Conservation (phyloP, 2,888 invertebrate species). For the Caenorhabditis plicata region DNA sequence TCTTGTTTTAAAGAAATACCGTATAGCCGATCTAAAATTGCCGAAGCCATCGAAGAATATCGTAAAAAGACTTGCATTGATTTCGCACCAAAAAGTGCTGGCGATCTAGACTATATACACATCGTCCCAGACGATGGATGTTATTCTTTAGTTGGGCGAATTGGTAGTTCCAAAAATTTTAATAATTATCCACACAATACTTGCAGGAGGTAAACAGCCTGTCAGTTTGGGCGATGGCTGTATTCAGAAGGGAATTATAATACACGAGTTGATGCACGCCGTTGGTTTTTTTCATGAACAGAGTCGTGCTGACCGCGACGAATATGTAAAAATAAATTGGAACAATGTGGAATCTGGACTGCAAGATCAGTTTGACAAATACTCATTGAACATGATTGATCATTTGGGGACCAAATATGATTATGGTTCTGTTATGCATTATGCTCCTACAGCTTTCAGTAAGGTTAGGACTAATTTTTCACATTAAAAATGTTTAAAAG, state of each 20-base stretch:
- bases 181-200: not conserved
- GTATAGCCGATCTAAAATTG: constrained; percentile 56
- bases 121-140: constrained; percentile 66
- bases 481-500: not conserved
- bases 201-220: constrained; percentile 65
- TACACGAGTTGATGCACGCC: constrained; percentile 66
- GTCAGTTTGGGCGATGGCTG: constrained; percentile 65
- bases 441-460: constrained; percentile 68
- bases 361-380: constrained; percentile 64
- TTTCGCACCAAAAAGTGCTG: constrained; percentile 58
- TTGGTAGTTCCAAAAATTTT: constrained; percentile 37
- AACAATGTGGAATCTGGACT: constrained; percentile 62
- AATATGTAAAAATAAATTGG: constrained; percentile 64
- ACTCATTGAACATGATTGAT: constrained; percentile 64
- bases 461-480: constrained; percentile 52
- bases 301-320: constrained; percentile 65
- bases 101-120: constrained; percentile 63
- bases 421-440: constrained; percentile 69
- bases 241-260: constrained; percentile 65
- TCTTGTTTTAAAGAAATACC: not conserved
- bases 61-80: constrained; percentile 58
- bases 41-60: constrained; percentile 62
- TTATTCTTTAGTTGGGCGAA: constrained; percentile 62
- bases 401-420: constrained; percentile 66
- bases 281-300: constrained; percentile 66